A percentile compares a stretch with the other conserved stretches of the same genome.
Conservation (phyloP, 2,888 invertebrate genomes). For the Salpingus planirostris region DNA sequence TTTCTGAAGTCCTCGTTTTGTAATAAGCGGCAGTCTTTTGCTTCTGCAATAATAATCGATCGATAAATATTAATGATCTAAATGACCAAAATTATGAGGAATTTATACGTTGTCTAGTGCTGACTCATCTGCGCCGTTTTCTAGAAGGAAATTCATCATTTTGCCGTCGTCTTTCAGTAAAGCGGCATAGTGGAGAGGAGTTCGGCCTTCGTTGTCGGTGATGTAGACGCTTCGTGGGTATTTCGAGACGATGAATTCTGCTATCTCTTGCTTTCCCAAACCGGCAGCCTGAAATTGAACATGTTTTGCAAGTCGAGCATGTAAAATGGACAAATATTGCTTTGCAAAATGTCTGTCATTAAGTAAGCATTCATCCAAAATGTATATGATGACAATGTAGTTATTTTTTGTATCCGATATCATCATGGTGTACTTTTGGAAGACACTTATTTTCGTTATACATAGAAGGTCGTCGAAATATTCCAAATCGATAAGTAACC, state of each 20-base stretch:
- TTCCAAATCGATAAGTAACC: too few species aligned
- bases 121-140: constrained; percentile 77
- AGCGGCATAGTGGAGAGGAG: constrained; percentile 83
- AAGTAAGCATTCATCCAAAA: too few species aligned
- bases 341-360: too few species aligned
- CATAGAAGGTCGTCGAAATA: too few species aligned
- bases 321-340: background rate
- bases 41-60: constrained; percentile 56
- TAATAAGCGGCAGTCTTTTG: constrained; percentile 76
- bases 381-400: too few species aligned
- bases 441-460: too few species aligned
- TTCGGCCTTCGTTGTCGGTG: constrained; percentile 74
- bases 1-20: constrained; percentile 63
- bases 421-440: too few species aligned
- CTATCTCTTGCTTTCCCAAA: constrained; percentile 64
- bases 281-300: constrained; percentile 38
- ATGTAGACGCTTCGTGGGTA: constrained; percentile 61
- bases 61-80: too few species aligned
- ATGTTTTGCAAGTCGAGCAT: background rate
- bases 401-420: too few species aligned
- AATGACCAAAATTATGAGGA: too few species aligned
- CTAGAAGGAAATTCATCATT: constrained; percentile 68
- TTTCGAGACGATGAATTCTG: constrained; percentile 61
- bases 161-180: constrained; percentile 67
- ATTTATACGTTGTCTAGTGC: constrained; percentile 70